Evolutionary conservation across 2,113 vertebrate species (phyloP).

Genomic region (Gorsachius goisagi): DNA sequence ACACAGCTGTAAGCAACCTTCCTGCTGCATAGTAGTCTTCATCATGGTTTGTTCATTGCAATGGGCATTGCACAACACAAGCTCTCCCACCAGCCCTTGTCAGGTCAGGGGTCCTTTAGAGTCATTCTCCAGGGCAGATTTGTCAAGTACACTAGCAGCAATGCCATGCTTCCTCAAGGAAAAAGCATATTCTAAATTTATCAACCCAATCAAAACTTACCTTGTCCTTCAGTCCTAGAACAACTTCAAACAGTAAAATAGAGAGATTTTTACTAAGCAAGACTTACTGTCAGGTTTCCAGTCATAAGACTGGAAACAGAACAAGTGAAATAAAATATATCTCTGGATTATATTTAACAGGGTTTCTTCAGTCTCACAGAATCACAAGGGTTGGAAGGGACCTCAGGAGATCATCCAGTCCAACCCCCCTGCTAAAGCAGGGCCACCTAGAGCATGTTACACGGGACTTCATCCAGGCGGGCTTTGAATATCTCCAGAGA

Average conservation of each 20-base stretch:
- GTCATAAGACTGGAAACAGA: not conserved
- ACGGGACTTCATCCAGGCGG: no score
- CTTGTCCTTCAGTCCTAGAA: not conserved
- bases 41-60: not conserved
- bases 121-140: not conserved
- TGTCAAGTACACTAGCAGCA: not conserved
- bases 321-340: not conserved
- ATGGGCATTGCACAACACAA: not conserved
- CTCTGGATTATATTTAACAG: not conserved
- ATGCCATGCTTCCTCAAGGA: not conserved
- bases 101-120: not conserved
- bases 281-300: not conserved
- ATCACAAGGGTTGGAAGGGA: no score
- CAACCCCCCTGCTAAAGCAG: no score
- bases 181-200: not conserved
- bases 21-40: not conserved
- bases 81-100: not conserved
- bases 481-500: no score
- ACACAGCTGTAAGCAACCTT: not conserved
- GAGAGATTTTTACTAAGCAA: not conserved
- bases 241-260: not conserved
- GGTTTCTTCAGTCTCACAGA: not conserved
- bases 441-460: no score
- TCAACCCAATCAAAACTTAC: not conserved
- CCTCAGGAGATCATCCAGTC: no score